Evolutionary conservation across 2,797 vertebrate species (phyloP).

Genomic region (Sandelia bainsii): DNA sequence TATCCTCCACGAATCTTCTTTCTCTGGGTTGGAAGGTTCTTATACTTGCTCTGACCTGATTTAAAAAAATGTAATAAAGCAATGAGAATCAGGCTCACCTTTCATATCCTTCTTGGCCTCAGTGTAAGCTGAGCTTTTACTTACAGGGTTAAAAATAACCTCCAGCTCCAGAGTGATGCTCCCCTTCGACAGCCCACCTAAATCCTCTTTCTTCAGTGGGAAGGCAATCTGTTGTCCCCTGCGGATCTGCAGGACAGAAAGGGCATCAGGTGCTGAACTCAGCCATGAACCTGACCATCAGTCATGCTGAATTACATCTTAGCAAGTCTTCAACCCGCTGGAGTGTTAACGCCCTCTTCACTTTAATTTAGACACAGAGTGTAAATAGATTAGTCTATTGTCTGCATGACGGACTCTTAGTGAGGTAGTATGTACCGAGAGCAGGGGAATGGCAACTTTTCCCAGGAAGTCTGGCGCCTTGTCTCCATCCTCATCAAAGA

Average conservation of each 20-base stretch:
- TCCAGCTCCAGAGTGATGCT: conserved; percentile 93
- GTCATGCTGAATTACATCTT: conserved; percentile 69
- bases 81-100: conserved; percentile 20
- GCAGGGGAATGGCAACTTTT: conserved; percentile 93
- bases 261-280: conserved; percentile 69
- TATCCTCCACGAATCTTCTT: conserved; percentile 89
- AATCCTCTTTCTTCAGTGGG: conserved; percentile 92
- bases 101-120: conserved; percentile 37
- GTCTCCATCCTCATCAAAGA: conserved; percentile 98
- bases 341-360: conserved; percentile 66
- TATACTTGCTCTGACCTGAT: conserved; percentile 91
- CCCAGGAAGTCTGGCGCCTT: conserved; percentile 98
- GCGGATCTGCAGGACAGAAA: conserved; percentile 86
- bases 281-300: conserved; percentile 61
- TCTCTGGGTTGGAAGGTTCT: conserved; percentile 92
- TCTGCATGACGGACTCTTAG: conserved; percentile 38
- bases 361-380: conserved; percentile 71
- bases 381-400: conserved; percentile 61
- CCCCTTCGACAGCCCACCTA: conserved; percentile 91
- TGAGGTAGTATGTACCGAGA: conserved; percentile 86
- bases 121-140: conserved; percentile 67
- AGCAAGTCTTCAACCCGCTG: conserved; percentile 45
- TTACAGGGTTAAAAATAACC: conserved; percentile 95
- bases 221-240: conserved; percentile 87
- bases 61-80: conserved; percentile 3